Evolutionary conservation across 2,888 invertebrate species (phyloP), one percentile per base, ranked within the genome.

Genomic region (Saturnia pavonia): DNA sequence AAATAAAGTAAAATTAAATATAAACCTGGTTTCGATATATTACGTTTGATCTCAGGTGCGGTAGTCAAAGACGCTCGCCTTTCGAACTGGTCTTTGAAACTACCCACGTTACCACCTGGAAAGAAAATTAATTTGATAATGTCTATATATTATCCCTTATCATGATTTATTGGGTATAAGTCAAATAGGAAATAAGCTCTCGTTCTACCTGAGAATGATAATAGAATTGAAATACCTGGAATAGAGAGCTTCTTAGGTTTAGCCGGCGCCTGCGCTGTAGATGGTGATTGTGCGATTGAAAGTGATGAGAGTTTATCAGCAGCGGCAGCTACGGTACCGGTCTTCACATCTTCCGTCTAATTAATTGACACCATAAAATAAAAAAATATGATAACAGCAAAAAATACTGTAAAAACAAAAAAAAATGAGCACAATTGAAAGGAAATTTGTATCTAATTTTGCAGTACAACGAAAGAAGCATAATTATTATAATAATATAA

Each of bases 31-130:
- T 93, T 93, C 57, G 91, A 83, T 51, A 89, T 82, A 73, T 86
- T 90, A 45, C 92, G 88, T 76, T 94, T 94, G 68, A 90, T 80
- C 71, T 94, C 94, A 2, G 94, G 94, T 4, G 91, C 82, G 1
- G 92, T 83, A 0, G 94, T 91, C 60, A 96, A 92, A 68, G 96
- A 96, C 0, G 97, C 96, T 87, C 97, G 96, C 70, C 97, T 94
- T 87, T 98, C 97, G 83, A 97, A 98, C 80, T 97, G 97, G 80
- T 97, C 96, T 79, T 97, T 98, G 78, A 97, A 97, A 83, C 97
- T 97, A 70, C 97, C 97, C 1, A 98, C 97, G 85, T 97, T 97
- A 22, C 97, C 97, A 48, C 95, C 95, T 94, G 54, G 22, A 42
- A 43, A 71, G 57, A 69, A 71, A 57, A 27, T 60, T 3, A 66